Evolutionary conservation across 2,888 invertebrate species (phyloP).

Genomic region (Ptychoptera contaminata): DNA sequence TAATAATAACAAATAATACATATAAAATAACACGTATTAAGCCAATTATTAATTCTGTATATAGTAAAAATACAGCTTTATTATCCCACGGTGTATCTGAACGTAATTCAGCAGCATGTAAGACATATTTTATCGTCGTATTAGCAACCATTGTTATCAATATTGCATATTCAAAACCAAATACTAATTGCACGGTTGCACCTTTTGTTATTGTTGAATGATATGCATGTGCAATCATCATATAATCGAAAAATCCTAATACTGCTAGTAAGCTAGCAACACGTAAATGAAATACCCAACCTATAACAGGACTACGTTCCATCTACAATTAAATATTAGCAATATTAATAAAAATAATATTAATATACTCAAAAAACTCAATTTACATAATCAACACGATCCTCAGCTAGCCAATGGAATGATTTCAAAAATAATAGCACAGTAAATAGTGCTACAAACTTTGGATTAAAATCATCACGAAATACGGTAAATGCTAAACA

Average conservation of each 20-base stretch:
- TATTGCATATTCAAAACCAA: conserved; percentile 99
- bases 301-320: conserved; percentile 97
- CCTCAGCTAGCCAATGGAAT: conserved; percentile 99
- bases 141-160: conserved; percentile 84
- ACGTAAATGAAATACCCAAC: conserved; percentile 85
- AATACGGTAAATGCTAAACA: conserved; percentile 98
- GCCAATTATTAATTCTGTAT: conserved; percentile 91
- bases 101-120: conserved; percentile 70
- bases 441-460: conserved; percentile 95
- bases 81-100: conserved; percentile 95
- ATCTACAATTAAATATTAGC: conserved; percentile 45
- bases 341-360: background rate
- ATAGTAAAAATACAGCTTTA: conserved; percentile 92
- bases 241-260: conserved; percentile 67
- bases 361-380: background rate
- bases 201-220: conserved; percentile 84
- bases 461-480: conserved; percentile 95
- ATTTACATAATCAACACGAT: conserved; percentile 92
- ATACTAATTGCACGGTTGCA: conserved; percentile 94
- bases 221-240: conserved; percentile 88
- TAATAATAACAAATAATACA: conserved; percentile 81
- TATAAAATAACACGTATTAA: conserved; percentile 73
- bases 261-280: conserved; percentile 70
- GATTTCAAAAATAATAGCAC: conserved; percentile 91
- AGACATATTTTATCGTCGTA: conserved; percentile 79